phyloP scores from a whole-genome alignment of 92 coral and sea anemone species.

The Zoanthus sansibaricus region DNA sequence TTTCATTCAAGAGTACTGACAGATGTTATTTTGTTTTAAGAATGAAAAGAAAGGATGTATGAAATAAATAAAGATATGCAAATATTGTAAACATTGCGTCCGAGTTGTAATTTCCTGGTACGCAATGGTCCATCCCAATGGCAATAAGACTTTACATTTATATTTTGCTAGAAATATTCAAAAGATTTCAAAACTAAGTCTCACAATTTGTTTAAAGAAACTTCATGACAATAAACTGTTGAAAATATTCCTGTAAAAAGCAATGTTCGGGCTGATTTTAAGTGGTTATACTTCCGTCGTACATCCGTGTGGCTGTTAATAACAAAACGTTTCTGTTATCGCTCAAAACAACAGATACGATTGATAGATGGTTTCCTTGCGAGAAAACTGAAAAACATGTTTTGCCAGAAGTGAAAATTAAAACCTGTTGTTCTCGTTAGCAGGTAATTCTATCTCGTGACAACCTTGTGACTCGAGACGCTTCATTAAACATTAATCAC shows the following conservation, averaged over 20 bases:
- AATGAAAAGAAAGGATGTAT: constrained; percentile 42
- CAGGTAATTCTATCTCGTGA: constrained; percentile 65
- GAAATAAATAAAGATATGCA: constrained; percentile 39
- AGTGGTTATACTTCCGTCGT: no score
- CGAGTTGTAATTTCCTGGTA: constrained; percentile 32
- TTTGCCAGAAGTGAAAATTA: not conserved
- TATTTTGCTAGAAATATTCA: not conserved
- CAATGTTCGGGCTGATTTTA: no score
- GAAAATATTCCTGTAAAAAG: no score
- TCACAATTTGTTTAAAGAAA: not conserved
- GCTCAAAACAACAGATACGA: no score
- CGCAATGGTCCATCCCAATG: not conserved
- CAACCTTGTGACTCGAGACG: constrained; percentile 78
- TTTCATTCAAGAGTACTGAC: constrained; percentile 18
- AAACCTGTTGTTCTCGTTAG: not conserved
- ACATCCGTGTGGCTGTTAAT: no score
- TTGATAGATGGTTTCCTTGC: not conserved
- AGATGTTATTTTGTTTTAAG: constrained; percentile 35
- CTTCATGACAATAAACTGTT: no score
- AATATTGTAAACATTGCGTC: constrained; percentile 42
- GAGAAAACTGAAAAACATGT: not conserved
- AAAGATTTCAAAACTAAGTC: not conserved
- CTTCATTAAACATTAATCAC: constrained; percentile 73
- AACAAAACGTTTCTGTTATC: no score
- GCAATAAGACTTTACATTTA: not conserved